Evolutionary conservation across 2,113 vertebrate genomes (phyloP), one percentile per base, ranked within the genome.

Genomic region (Danio rerio): DNA sequence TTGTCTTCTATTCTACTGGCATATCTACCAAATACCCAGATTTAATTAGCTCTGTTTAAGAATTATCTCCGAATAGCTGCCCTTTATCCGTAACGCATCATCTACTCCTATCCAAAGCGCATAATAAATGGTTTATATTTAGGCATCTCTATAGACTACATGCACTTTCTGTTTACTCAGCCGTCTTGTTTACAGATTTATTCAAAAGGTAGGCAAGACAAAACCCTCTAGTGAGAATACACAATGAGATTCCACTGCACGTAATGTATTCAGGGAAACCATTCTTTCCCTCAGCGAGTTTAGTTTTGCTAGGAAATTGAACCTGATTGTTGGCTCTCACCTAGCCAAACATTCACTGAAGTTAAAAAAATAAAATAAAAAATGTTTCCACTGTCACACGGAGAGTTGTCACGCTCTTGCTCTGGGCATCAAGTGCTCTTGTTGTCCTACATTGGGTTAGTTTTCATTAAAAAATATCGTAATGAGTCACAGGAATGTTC

Each of bases 361-460:
- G 9, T 31, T 31, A 31, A 62, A 81, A 63, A 58, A 11, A n/a
- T 45, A 40, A 71, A 31, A 18, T 31, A 31, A 31, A 31, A 31
- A 50, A 47, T 16, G 11, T 10, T 49, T 18, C 52, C 42, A 5
- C 43, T 68, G 66, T 78, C 59, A 73, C 55, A 79, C 65, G 31
- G 40, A 75, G n/a, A 78, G 55, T 0, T 49, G 73, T 78, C 66
- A 78, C 59, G 16, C 13, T 55, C 11, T 53, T 11, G 52, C 68
- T 62, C 47, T 59, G 5, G 80, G 80, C 50, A 53, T 74, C n/a
- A 47, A 68, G 65, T 80, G 69, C 21, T 79, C 69, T 55, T 85
- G 58, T 76, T 18, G 20, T 61, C 61, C 61, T 63, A 18, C 47
- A 56, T 80, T 59, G 7, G 52, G 55, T 21, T 62, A 18, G 2